phyloP scores from a whole-genome alignment of 2,113 vertebrate species.

The Corythornis vintsioides region DNA sequence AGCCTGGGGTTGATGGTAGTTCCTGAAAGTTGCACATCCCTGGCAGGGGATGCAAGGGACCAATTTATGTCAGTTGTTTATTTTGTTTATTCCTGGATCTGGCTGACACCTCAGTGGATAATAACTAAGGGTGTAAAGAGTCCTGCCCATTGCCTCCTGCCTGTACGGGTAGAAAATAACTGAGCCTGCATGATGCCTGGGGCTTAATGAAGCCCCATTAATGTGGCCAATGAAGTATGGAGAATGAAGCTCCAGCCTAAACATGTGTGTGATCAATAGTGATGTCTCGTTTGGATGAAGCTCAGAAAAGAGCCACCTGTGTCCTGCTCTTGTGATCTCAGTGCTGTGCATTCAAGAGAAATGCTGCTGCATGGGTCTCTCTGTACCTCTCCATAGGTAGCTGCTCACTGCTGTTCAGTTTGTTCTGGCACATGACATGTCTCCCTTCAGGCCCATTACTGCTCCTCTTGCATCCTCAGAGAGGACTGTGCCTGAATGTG shows the following conservation, averaged over 20 bases:
- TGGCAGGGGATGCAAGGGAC: background rate
- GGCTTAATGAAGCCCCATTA: background rate
- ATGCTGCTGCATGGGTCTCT: background rate
- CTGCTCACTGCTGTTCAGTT: background rate
- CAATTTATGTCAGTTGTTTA: background rate
- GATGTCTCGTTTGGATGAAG: background rate
- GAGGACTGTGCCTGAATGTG: background rate
- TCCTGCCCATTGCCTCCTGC: background rate
- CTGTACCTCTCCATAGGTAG: background rate
- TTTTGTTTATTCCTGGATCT: background rate
- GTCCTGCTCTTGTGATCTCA: background rate
- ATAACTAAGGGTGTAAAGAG: background rate
- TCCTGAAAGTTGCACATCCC: background rate
- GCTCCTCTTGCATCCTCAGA: background rate
- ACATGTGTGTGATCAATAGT: fast-evolving
- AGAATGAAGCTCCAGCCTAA: background rate
- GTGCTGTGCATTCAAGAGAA: fast-evolving
- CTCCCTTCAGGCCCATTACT: too few species aligned
- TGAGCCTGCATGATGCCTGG: background rate
- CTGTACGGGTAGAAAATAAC: background rate
- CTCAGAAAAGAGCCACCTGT: background rate
- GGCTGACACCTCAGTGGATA: background rate
- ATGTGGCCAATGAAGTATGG: background rate
- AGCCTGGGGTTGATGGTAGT: background rate
- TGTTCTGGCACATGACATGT: fast-evolving